Evolutionary conservation across 2,888 invertebrate genomes (phyloP).

Genomic region (Kryphioiulus occultus): DNA sequence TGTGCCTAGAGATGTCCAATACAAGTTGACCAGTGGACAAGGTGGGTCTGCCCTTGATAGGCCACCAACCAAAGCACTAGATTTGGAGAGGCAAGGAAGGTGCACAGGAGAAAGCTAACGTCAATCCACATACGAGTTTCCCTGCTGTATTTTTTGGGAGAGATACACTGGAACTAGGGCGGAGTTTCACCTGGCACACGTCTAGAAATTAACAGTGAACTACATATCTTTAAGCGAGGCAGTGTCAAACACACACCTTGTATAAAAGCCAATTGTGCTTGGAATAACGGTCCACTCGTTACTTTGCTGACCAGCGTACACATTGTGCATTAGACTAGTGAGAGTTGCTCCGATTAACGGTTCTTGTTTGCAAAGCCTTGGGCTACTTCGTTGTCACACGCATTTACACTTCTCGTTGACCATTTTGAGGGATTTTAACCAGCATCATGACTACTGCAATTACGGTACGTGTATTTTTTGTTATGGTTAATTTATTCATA

Average conservation of each 20-base stretch:
- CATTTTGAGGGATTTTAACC: conserved; percentile 24
- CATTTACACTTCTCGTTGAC: neutral
- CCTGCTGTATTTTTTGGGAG: neutral
- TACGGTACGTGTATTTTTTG: neutral
- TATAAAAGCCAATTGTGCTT: neutral
- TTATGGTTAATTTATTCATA: no score
- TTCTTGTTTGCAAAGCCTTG: conserved; percentile 9
- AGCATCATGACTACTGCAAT: conserved; percentile 21
- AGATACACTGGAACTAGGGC: neutral
- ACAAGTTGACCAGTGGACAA: conserved; percentile 18
- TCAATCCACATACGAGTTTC: neutral
- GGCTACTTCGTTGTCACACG: conserved; percentile 20
- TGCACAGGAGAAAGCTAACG: neutral
- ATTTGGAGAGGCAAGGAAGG: neutral
- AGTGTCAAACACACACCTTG: conserved; percentile 11
- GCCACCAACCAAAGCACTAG: neutral
- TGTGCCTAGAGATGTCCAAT: neutral
- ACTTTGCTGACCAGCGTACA: neutral
- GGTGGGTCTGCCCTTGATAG: conserved; percentile 30
- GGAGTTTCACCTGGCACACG: conserved; percentile 1
- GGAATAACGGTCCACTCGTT: neutral
- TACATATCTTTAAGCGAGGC: conserved; percentile 24
- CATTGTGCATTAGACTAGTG: neutral
- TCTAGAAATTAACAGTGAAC: conserved; percentile 35
- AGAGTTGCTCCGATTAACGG: neutral